Evolutionary conservation across 2,888 invertebrate species (phyloP).

Genomic region (Cheilosia vulpina): DNA sequence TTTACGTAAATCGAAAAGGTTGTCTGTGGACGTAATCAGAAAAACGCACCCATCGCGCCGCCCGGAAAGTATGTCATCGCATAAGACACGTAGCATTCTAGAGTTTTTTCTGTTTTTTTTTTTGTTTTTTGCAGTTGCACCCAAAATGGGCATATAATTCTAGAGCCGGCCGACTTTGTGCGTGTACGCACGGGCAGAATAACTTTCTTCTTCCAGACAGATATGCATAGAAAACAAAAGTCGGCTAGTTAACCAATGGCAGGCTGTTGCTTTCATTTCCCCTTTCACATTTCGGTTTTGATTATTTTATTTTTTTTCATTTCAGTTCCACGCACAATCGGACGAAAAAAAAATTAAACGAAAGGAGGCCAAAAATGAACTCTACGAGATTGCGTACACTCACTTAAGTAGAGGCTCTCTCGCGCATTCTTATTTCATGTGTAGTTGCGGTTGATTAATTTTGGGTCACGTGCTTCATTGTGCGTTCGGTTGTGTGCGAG

Average conservation of each 20-base stretch:
- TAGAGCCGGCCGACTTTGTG: not conserved
- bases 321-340: slow-evolving; percentile 46
- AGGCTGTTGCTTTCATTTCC: slow-evolving; percentile 43
- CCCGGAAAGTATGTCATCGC: slow-evolving; percentile 28
- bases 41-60: not conserved
- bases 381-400: slow-evolving; percentile 35
- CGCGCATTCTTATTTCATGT: slow-evolving; percentile 2
- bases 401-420: slow-evolving; percentile 17
- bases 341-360: slow-evolving; percentile 17
- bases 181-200: slow-evolving; percentile 5
- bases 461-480: slow-evolving; percentile 64
- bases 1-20: slow-evolving; percentile 2
- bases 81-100: slow-evolving; percentile 24
- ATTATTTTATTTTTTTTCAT: slow-evolving; percentile 8
- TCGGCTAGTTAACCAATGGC: slow-evolving; percentile 16
- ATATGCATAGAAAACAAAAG: slow-evolving; percentile 39
- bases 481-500: slow-evolving; percentile 29
- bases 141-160: not conserved
- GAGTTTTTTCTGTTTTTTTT: slow-evolving; percentile 14
- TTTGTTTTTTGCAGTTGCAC: not conserved
- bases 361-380: slow-evolving; percentile 41
- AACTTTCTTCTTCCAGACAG: slow-evolving; percentile 45
- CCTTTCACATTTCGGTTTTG: slow-evolving; percentile 48
- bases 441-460: slow-evolving; percentile 54
- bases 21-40: slow-evolving; percentile 3